Evolutionary conservation across 2,113 vertebrate species (phyloP).

Genomic region (Erythrocercus mccallii): DNA sequence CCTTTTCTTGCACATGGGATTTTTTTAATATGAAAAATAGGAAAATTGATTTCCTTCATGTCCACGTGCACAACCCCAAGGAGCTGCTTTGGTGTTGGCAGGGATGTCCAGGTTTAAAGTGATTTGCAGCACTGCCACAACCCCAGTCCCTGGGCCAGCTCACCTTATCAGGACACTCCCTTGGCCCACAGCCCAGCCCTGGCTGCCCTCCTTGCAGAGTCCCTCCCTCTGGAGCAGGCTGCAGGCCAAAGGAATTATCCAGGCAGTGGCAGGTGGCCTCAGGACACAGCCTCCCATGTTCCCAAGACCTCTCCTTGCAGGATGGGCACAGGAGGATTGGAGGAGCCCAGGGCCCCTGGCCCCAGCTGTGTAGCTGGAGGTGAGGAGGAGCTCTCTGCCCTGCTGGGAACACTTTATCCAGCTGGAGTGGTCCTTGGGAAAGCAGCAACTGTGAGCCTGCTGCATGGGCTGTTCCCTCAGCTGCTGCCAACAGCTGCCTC

Average conservation of each 20-base stretch:
- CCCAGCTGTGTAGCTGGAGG: background rate
- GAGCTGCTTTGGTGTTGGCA: background rate
- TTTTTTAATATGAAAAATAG: background rate
- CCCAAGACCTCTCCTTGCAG: background rate
- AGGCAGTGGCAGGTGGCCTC: background rate
- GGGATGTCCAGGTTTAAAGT: background rate
- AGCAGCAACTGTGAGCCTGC: background rate
- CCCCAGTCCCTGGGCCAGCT: background rate
- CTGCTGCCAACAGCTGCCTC: background rate
- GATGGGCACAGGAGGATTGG: background rate
- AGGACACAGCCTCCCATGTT: accelerated
- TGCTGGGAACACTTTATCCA: background rate
- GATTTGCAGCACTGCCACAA: background rate
- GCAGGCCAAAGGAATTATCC: background rate
- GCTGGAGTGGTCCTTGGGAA: background rate
- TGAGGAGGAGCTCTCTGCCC: background rate
- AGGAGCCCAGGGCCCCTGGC: background rate
- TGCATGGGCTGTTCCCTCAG: accelerated
- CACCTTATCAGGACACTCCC: background rate
- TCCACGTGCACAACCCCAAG: background rate
- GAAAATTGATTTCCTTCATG: background rate
- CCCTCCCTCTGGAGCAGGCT: background rate
- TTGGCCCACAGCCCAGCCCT: background rate
- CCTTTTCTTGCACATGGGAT: background rate
- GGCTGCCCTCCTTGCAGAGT: background rate